Evolutionary conservation across 2,797 vertebrate species (phyloP), one percentile per base, ranked within the genome.

Genomic region (Tolypeutes matacus): DNA sequence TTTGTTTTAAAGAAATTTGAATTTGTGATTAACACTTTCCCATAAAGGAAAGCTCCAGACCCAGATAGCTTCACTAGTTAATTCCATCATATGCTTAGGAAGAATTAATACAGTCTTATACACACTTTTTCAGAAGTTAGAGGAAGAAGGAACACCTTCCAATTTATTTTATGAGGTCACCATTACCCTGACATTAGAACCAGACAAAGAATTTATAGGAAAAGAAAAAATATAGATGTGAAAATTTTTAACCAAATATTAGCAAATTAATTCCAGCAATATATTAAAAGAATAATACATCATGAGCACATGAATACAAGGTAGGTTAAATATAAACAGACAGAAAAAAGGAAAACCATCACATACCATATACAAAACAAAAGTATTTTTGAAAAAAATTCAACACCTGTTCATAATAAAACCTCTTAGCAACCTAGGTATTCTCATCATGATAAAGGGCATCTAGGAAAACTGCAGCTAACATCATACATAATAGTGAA

Each of bases 131-230:
- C 18, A 87, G 29, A 95, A 36, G 42, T 56, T 27, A 85, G 29
- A 91, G 29, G 20, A 36, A 21, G 73, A 94, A 88, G 49, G n/a
- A 76, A 75, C 9, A 76, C 31, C 31, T 73, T 36, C 67, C 11
- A 34, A 6, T 46, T 90, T 91, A 78, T 70, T 96, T 92, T 56
- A n/a, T 93, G 34, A 96, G 46, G 7, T 80, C 92, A 86, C 29
- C 46, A 53, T 97, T 93, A 89, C 27, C 39, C 64, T 89, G 29
- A 88, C 83, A 94, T 89, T 60, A 95, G 93, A 92, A 92, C 27
- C 51, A 84, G 81, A 75, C 39, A 60, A 78, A 88, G 29, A 89
- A 87, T 69, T 94, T 92, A 80, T 29, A 89, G 80, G 76, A 87
- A 86, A 92, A 86, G 51, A 58, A 69, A 89, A 76, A 46, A 89